These are phyloP conservation scores for Bucco capensis DNA, from an alignment of 2,113 vertebrate species.

Conservation along the genomic window DNA sequence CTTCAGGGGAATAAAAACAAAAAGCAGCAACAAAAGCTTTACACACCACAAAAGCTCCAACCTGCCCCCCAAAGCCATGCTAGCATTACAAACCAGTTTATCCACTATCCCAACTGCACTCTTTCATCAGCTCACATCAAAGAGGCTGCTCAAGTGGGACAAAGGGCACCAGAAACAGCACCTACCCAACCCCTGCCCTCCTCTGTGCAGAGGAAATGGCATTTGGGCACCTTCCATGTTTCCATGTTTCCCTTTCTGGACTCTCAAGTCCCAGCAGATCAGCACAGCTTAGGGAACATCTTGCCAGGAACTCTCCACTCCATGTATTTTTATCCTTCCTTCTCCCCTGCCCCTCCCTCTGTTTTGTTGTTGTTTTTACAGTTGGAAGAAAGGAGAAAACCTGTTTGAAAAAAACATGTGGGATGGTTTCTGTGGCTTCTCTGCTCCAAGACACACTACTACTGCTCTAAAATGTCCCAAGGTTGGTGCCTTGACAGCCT, in stretches of 20 bases:
- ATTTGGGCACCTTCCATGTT: neutral
- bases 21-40: neutral
- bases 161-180: constrained; percentile 40
- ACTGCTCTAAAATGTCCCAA: neutral
- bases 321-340: neutral
- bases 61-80: neutral
- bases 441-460: neutral
- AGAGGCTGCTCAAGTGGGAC: constrained; percentile 29
- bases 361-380: neutral
- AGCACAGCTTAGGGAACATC: neutral
- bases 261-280: neutral
- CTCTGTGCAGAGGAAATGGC: neutral
- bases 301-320: neutral
- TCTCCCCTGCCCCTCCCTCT: neutral
- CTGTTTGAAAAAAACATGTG: neutral
- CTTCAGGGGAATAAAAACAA: neutral
- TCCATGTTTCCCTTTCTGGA: neutral
- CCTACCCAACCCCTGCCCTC: neutral
- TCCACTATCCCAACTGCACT: constrained; percentile 5
- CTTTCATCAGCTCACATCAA: constrained; percentile 6
- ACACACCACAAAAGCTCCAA: neutral
- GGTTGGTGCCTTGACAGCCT: neutral
- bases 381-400: neutral
- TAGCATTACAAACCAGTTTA: constrained; percentile 42
- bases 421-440: neutral